phyloP scores from a whole-genome alignment of 2,888 invertebrate genomes.

The Serrognathus titanus region DNA sequence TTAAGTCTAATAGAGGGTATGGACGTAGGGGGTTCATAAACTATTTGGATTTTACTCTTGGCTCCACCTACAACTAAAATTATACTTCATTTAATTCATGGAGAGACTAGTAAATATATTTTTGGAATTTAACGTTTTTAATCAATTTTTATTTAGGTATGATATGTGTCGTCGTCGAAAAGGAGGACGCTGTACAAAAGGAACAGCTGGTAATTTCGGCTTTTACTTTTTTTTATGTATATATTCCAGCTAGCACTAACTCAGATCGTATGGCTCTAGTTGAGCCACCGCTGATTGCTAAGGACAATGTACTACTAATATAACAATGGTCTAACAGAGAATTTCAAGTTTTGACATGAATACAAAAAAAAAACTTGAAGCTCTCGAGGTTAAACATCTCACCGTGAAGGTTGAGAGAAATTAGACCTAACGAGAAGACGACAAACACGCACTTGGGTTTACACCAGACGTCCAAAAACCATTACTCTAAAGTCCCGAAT shows the following conservation, averaged over 20 bases:
- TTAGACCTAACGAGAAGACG: background rate
- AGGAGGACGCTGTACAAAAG: slow-evolving; percentile 96
- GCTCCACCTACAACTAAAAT: no score
- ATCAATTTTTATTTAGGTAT: slow-evolving; percentile 64
- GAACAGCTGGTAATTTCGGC: slow-evolving; percentile 85
- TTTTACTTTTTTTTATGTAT: slow-evolving; percentile 20
- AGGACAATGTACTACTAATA: background rate
- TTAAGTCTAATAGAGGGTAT: no score
- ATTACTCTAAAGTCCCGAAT: slow-evolving; percentile 23
- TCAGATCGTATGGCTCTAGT: slow-evolving; percentile 14
- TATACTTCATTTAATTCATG: no score
- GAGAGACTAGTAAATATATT: background rate
- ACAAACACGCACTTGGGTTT: background rate
- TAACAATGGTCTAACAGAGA: background rate
- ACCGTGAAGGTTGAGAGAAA: background rate
- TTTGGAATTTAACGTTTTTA: background rate
- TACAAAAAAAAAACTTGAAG: background rate
- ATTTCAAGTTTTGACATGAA: background rate
- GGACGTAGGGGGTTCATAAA: no score
- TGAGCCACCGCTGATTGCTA: slow-evolving; percentile 11
- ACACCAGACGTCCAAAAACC: background rate
- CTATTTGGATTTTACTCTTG: no score
- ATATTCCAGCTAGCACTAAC: slow-evolving; percentile 21
- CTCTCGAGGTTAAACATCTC: background rate
- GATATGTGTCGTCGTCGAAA: slow-evolving; percentile 97